Evolutionary conservation across 2,888 invertebrate genomes (phyloP).

Genomic region (Tromatobia lineatoria): DNA sequence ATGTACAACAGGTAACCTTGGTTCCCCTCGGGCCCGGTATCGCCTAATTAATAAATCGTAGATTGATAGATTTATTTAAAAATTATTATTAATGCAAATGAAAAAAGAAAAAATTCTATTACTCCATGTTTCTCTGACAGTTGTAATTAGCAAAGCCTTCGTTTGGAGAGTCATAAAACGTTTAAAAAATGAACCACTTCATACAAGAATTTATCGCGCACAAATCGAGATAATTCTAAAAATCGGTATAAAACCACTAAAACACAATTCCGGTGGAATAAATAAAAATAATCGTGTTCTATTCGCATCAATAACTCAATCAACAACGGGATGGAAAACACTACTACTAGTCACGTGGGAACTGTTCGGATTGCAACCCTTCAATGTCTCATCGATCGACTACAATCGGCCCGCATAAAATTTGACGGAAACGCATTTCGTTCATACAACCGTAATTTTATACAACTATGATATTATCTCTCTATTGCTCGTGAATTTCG

Average conservation of each 20-base stretch:
- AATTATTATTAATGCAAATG: constrained; percentile 29
- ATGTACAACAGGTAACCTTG: constrained; percentile 98
- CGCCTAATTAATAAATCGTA: constrained; percentile 50
- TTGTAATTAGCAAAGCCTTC: constrained; percentile 47
- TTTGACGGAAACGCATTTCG: constrained; percentile 13
- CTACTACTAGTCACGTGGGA: neutral
- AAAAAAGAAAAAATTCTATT: constrained; percentile 28
- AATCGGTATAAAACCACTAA: constrained; percentile 15
- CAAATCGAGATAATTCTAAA: neutral
- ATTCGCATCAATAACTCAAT: constrained; percentile 11
- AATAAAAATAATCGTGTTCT: neutral
- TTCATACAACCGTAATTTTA: neutral
- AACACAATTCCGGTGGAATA: neutral
- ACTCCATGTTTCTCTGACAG: constrained; percentile 21
- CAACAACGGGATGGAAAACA: neutral
- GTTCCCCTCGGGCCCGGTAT: constrained; percentile 54
- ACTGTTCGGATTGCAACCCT: neutral
- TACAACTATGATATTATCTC: constrained; percentile 1
- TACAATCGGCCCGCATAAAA: constrained; percentile 22
- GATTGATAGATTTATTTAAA: constrained; percentile 48
- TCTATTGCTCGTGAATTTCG: constrained; percentile 14
- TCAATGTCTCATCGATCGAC: neutral
- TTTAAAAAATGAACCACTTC: constrained; percentile 22
- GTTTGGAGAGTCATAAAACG: constrained; percentile 31
- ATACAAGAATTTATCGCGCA: neutral